A percentile compares a stretch with the other conserved stretches of the same genome.
These are phyloP conservation scores for Pediacus dermestoides DNA, from an alignment of 2,888 invertebrate species.

Conservation along the genomic window DNA sequence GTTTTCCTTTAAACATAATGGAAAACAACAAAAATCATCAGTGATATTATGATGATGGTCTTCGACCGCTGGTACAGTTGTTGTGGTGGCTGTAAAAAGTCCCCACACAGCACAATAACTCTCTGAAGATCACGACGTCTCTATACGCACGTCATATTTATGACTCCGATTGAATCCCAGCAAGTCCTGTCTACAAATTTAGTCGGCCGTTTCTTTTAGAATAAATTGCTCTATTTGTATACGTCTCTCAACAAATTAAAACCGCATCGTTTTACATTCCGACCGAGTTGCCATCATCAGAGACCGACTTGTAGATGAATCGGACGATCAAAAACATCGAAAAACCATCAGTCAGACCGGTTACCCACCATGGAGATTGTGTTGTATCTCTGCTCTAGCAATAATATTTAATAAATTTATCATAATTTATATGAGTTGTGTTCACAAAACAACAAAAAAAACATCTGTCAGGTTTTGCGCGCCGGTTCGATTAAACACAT, in stretches of 20 bases:
- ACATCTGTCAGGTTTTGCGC: too few species aligned
- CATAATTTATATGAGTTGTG: too few species aligned
- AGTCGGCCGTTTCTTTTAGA: conserved; percentile 28
- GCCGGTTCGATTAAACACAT: too few species aligned
- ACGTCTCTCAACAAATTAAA: conserved; percentile 32
- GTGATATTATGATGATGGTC: too few species aligned
- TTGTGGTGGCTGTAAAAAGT: conserved; percentile 25
- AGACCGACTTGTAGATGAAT: not conserved
- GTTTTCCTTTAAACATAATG: too few species aligned
- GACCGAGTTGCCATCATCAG: conserved; percentile 2
- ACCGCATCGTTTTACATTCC: conserved; percentile 7
- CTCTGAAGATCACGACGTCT: conserved; percentile 31
- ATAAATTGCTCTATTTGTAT: conserved; percentile 40
- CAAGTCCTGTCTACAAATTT: conserved; percentile 35
- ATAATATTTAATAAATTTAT: too few species aligned
- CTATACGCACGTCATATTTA: conserved; percentile 40
- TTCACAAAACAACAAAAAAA: too few species aligned
- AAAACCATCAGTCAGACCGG: too few species aligned
- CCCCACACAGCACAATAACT: conserved; percentile 31
- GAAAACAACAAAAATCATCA: too few species aligned
- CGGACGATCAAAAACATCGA: not conserved
- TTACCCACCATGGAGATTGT: too few species aligned
- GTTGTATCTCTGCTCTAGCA: too few species aligned
- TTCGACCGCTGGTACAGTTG: too few species aligned
- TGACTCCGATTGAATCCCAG: conserved; percentile 29